A percentile compares a stretch with the other conserved stretches of the same genome.
These are phyloP conservation scores for Misgurnus anguillicaudatus DNA, from an alignment of 2,113 vertebrate species.

Conservation along the genomic window DNA sequence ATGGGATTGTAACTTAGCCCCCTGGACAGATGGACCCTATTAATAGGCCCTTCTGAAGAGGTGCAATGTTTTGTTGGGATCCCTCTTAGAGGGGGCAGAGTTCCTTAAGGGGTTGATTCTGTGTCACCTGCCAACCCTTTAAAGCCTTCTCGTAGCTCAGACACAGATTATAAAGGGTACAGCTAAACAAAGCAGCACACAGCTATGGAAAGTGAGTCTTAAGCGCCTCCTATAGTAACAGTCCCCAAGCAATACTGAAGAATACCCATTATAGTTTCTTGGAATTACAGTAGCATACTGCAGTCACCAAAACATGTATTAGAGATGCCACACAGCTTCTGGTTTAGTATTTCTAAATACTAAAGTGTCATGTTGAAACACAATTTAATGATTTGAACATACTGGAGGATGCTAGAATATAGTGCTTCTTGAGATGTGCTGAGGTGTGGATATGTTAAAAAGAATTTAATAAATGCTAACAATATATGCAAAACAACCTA, in stretches of 20 bases:
- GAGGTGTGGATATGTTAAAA: neutral
- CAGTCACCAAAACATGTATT: neutral
- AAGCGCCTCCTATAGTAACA: conserved; percentile 1
- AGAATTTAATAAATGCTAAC: neutral
- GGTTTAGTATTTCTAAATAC: neutral
- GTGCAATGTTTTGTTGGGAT: conserved; percentile 81
- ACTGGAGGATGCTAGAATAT: conserved; percentile 23
- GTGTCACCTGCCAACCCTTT: conserved; percentile 50
- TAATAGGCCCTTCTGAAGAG: conserved; percentile 71
- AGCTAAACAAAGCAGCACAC: conserved; percentile 71
- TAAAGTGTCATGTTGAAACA: neutral
- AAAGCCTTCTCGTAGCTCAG: conserved; percentile 55
- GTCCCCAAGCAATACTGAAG: conserved; percentile 37
- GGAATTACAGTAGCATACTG: conserved; percentile 16
- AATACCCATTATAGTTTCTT: conserved; percentile 37
- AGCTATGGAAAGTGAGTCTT: conserved; percentile 50
- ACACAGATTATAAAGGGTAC: conserved; percentile 62
- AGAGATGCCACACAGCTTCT: neutral
- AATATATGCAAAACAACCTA: neutral
- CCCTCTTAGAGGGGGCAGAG: conserved; percentile 64
- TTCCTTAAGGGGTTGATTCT: conserved; percentile 75
- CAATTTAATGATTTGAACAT: conserved; percentile 3
- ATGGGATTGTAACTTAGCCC: conserved; percentile 77
- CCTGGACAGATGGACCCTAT: conserved; percentile 78
- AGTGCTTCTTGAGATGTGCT: neutral